Evolutionary conservation across 2,113 vertebrate genomes (phyloP), one percentile per base, ranked within the genome.

Genomic region (Pithys albifrons): DNA sequence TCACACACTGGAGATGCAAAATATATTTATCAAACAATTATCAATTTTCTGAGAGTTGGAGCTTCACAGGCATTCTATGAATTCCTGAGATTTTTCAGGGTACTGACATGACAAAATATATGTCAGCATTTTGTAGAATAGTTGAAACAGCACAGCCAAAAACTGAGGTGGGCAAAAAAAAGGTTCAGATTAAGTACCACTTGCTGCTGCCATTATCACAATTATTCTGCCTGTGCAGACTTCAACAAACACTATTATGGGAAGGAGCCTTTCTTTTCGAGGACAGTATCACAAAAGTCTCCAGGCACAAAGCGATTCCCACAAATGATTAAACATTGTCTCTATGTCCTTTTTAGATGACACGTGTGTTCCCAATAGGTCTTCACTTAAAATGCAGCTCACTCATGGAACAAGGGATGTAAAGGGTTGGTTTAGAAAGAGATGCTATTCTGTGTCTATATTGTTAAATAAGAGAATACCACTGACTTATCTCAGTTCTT

Each of bases 1-100:
- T 65, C 59, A 76, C 8, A 33, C 2, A 7, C 19, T 62, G 43
- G 16, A 93, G 72, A 84, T 39, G 84, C 3, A 20, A 51, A 65
- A 15, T 43, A 5, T 74, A 82, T 91, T 97, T 91, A 95, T 92
- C 77, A 94, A 94, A 78, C 67, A 92, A 90, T 96, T 94, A 95
- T n/a, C 61, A 82, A 33, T 91, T 89, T 93, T 57, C 28, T 49
- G 61, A 64, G 75, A 66, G 14, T 55, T 89, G 2, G 11, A 85
- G 59, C 24, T 93, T 43, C 87, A 79, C 16, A 51, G 55, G 41
- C 10, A 77, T 48, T 92, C 89, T 64, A 66, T 57, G 49, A 80
- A 81, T 67, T 85, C 17, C 48, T 33, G 33, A 64, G 52, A 48
- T 92, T 64, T 72, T 61, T 76, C 71, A 86, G 14, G 29, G 20